Conservation (phyloP, 2,113 vertebrate species). For the Pollimyrus isidori region DNA sequence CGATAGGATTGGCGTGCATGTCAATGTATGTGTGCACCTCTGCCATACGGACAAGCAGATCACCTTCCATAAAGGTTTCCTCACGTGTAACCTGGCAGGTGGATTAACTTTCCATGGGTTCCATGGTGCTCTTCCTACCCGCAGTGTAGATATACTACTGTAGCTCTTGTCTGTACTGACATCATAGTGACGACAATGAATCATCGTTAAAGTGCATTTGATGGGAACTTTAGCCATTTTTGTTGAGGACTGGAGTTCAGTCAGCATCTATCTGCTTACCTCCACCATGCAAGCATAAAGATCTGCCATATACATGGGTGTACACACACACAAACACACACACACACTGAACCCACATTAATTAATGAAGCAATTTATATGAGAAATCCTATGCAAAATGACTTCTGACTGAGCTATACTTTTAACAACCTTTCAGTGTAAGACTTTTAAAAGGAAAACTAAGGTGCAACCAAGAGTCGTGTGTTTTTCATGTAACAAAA, state of each 20-base stretch:
- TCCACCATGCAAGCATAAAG: not conserved
- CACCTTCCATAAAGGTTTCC: not conserved
- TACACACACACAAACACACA: not conserved
- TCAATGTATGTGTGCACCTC: not conserved
- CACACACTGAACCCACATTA: not conserved
- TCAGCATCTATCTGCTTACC: not conserved
- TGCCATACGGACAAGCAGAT: not conserved
- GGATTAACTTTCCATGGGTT: not conserved
- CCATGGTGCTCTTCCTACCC: not conserved
- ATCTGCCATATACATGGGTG: not conserved
- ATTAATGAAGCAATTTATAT: slow-evolving; percentile 15
- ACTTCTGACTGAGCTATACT: slow-evolving; percentile 8
- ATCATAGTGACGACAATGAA: not conserved
- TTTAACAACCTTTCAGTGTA: not conserved
- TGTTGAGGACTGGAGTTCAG: not conserved
- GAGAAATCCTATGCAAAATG: slow-evolving; percentile 9
- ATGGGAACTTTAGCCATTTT: slow-evolving; percentile 6
- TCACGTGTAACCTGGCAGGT: not conserved
- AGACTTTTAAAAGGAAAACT: not conserved
- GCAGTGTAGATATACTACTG: not conserved
- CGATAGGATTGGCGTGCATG: not conserved
- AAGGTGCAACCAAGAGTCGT: not conserved
- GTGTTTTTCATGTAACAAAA: not conserved
- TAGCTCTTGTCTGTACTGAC: not conserved
- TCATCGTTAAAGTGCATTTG: not conserved